Evolutionary conservation across 2,888 invertebrate species (phyloP).

Genomic region (Stenchaetothrips biformis): DNA sequence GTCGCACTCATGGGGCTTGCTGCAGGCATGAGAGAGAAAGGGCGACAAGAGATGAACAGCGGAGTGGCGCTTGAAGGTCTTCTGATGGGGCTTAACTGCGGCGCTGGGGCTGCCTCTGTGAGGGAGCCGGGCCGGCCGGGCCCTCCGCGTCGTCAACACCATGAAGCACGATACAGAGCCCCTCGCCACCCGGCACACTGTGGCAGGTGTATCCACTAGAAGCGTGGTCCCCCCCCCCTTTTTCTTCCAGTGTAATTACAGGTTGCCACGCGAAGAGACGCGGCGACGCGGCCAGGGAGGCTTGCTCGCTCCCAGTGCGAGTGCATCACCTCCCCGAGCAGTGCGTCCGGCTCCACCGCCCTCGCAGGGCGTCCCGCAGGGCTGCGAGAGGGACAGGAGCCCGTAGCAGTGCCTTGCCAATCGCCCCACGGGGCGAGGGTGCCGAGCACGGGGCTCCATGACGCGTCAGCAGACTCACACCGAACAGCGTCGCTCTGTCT

Average conservation of each 20-base stretch:
- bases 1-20: too few species aligned
- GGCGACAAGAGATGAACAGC: too few species aligned
- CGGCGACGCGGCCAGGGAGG: neutral
- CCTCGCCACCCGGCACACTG: neutral
- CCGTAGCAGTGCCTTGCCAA: neutral
- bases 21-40: too few species aligned
- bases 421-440: neutral
- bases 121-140: neutral
- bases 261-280: neutral
- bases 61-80: neutral
- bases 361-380: too few species aligned
- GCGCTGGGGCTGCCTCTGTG: neutral
- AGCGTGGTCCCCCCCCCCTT: neutral
- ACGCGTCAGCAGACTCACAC: neutral
- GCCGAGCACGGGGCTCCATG: neutral
- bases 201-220: neutral
- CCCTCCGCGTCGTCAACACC: neutral
- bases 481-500: neutral
- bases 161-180: neutral
- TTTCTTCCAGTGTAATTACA: neutral
- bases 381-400: neutral
- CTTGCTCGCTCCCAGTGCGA: too few species aligned
- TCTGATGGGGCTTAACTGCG: constrained; percentile 9
- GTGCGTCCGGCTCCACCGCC: too few species aligned
- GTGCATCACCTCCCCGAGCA: too few species aligned